These are phyloP conservation scores for Mustela nigripes DNA, from an alignment of 2,113 vertebrate genomes.

Conservation along the genomic window DNA sequence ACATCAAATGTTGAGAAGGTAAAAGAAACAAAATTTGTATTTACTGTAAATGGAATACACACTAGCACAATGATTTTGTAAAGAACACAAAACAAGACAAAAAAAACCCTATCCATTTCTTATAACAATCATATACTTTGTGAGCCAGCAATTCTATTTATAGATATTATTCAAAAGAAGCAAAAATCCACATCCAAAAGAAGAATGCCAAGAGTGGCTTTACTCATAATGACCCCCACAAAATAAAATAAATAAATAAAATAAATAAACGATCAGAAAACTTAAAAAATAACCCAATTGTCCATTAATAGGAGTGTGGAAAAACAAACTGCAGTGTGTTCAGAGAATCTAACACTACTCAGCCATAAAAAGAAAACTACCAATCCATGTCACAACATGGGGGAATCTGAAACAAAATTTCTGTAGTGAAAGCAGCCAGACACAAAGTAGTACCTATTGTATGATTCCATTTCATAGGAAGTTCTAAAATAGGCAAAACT, in stretches of 20 bases:
- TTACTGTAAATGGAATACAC: background rate
- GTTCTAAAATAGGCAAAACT: background rate
- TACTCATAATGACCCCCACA: background rate
- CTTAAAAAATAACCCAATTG: background rate
- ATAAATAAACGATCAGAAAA: background rate
- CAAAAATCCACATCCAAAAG: background rate
- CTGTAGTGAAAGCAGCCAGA: background rate
- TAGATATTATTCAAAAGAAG: background rate
- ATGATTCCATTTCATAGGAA: background rate
- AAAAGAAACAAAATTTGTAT: background rate
- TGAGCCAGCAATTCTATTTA: background rate
- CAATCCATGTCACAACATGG: background rate
- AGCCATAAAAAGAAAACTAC: background rate
- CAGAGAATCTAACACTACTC: background rate
- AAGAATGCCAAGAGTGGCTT: background rate
- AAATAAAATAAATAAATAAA: background rate
- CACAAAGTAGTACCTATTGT: background rate
- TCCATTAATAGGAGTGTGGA: background rate
- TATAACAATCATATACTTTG: background rate
- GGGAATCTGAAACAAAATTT: constrained; percentile 17
- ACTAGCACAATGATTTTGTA: background rate
- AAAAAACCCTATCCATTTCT: background rate
- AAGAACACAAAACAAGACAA: background rate
- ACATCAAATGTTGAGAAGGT: background rate
- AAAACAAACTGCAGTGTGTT: background rate